These are phyloP conservation scores for Eustalomyia histrio DNA, from an alignment of 2,888 invertebrate species.

Conservation along the genomic window DNA sequence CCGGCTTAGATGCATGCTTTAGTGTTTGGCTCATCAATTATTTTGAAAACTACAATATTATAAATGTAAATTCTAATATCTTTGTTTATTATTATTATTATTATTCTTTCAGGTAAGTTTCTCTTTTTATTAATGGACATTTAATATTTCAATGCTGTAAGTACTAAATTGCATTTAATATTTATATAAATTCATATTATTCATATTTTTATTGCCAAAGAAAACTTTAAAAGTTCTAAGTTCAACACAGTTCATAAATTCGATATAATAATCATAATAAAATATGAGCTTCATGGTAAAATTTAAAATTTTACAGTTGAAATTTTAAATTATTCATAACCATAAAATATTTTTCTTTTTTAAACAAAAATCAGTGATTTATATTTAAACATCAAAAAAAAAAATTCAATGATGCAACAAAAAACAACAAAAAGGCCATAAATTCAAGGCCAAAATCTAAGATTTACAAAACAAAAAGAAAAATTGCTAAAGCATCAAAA, in stretches of 20 bases:
- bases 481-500: neutral
- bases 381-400: neutral
- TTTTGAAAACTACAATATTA: no score
- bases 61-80: no score
- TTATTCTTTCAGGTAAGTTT: neutral
- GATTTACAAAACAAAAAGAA: conserved; percentile 51
- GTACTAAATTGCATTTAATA: neutral
- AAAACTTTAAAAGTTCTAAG: neutral
- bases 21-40: no score
- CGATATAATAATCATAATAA: neutral
- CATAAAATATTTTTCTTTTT: neutral
- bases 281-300: conserved; percentile 5
- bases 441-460: conserved; percentile 66
- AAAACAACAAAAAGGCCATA: conserved; percentile 37
- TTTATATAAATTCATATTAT: neutral
- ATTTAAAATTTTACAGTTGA: conserved; percentile 1
- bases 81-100: neutral
- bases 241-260: neutral
- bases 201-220: neutral
- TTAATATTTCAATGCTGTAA: neutral
- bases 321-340: neutral
- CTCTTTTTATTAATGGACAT: neutral
- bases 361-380: neutral
- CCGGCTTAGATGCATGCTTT: no score
- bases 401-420: conserved; percentile 16